Evolutionary conservation across 2,888 invertebrate species (phyloP).

Genomic region (Chesias legatella): DNA sequence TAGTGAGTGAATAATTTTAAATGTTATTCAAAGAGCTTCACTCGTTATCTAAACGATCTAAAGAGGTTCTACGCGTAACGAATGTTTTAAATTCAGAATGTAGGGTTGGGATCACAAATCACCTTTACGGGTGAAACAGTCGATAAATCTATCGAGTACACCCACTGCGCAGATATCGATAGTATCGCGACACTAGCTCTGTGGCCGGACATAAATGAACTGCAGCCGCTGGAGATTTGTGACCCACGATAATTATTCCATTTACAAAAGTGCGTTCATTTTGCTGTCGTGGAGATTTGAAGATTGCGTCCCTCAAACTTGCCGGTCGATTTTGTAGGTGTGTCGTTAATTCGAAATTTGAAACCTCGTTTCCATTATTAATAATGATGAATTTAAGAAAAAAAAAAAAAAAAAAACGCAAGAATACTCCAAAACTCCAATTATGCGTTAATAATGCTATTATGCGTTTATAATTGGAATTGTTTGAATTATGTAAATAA

Average conservation of each 20-base stretch:
- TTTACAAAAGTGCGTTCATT: slow-evolving; percentile 39
- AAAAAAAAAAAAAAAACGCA: too few species aligned
- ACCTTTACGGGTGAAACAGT: slow-evolving; percentile 63
- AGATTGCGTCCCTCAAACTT: slow-evolving; percentile 19
- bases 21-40: slow-evolving; percentile 3
- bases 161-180: slow-evolving; percentile 56
- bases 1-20: slow-evolving; percentile 8
- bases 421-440: too few species aligned
- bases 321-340: slow-evolving; percentile 7
- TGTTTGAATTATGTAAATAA: too few species aligned
- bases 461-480: too few species aligned
- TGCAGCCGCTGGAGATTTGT: slow-evolving; percentile 56
- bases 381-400: too few species aligned
- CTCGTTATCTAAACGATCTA: slow-evolving; percentile 21
- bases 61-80: slow-evolving; percentile 28
- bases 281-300: slow-evolving; percentile 12
- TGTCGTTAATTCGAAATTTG: slow-evolving; percentile 2
- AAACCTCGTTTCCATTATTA: slow-evolving; percentile 2
- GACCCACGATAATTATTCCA: slow-evolving; percentile 55
- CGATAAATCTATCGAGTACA: slow-evolving; percentile 66
- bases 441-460: too few species aligned
- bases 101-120: slow-evolving; percentile 59
- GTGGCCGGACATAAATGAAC: slow-evolving; percentile 57
- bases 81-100: slow-evolving; percentile 37
- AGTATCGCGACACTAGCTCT: slow-evolving; percentile 56